Percentiles rank a stretch among this genome's conserved stretches.
phyloP scores from a whole-genome alignment of 2,888 invertebrate species.

The Tenodera sinensis region DNA sequence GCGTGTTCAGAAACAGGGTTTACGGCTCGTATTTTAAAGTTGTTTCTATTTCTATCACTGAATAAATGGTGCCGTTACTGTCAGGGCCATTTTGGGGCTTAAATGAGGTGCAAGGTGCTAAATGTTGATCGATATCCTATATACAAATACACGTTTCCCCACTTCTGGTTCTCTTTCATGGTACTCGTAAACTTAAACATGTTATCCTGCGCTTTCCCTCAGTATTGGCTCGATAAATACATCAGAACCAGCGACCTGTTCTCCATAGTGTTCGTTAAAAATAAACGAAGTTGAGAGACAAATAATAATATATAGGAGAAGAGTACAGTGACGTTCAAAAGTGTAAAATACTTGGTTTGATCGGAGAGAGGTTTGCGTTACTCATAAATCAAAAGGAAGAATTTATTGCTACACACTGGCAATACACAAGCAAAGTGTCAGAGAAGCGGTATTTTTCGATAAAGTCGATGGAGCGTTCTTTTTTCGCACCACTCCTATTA shows the following conservation, averaged over 20 bases:
- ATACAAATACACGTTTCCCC: background rate
- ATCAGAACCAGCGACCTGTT: background rate
- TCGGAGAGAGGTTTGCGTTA: background rate
- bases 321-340: background rate
- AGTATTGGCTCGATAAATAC: background rate
- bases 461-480: background rate
- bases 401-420: background rate
- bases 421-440: background rate
- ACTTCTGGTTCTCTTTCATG: background rate
- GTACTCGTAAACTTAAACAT: background rate
- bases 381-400: background rate
- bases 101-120: background rate
- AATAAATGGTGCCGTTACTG: background rate
- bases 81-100: background rate
- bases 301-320: background rate
- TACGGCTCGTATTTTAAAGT: background rate
- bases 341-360: background rate
- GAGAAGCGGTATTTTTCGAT: background rate
- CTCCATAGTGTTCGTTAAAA: background rate
- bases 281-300: background rate
- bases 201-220: background rate
- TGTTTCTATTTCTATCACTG: background rate
- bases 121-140: background rate
- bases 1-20: background rate
- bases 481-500: background rate